Evolutionary conservation across 1,140 invertebrate genomes (phyloP).

Genomic region (Leucophenga varia): DNA sequence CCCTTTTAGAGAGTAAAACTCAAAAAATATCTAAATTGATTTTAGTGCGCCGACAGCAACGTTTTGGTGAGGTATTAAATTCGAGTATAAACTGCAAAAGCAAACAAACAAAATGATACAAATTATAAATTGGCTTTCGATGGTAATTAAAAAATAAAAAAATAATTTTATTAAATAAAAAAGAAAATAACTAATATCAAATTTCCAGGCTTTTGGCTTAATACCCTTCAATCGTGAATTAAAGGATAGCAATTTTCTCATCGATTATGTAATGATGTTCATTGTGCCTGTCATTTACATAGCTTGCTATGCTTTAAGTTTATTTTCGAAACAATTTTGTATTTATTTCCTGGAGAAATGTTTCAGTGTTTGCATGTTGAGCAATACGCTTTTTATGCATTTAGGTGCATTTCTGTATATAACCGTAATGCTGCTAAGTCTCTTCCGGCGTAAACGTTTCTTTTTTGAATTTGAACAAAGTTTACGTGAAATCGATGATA

Average conservation of each 20-base stretch:
- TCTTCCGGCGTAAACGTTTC: conserved; percentile 43
- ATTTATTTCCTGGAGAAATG: conserved; percentile 22
- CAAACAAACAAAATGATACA: conserved; percentile 30
- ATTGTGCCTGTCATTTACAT: conserved; percentile 39
- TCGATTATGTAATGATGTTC: conserved; percentile 43
- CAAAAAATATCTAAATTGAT: conserved; percentile 21
- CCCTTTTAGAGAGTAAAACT: no score
- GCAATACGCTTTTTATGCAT: conserved; percentile 38
- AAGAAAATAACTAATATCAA: neutral
- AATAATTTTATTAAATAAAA: neutral
- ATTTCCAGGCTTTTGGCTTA: conserved; percentile 36
- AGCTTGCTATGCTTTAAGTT: conserved; percentile 32
- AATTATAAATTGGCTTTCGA: conserved; percentile 41
- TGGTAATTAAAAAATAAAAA: conserved; percentile 16
- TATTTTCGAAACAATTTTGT: conserved; percentile 14
- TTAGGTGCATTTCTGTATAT: conserved; percentile 43
- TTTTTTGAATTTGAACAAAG: conserved; percentile 38
- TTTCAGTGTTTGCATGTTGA: conserved; percentile 40
- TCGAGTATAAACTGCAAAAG: conserved; percentile 11
- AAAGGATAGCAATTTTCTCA: conserved; percentile 14
- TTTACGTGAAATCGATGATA: conserved; percentile 35
- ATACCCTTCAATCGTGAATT: conserved; percentile 40
- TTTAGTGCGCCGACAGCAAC: conserved; percentile 3
- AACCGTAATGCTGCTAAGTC: conserved; percentile 29
- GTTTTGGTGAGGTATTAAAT: conserved; percentile 14